Evolutionary conservation across 1,140 invertebrate genomes (phyloP).

Genomic region (Drosophila grimshawi): DNA sequence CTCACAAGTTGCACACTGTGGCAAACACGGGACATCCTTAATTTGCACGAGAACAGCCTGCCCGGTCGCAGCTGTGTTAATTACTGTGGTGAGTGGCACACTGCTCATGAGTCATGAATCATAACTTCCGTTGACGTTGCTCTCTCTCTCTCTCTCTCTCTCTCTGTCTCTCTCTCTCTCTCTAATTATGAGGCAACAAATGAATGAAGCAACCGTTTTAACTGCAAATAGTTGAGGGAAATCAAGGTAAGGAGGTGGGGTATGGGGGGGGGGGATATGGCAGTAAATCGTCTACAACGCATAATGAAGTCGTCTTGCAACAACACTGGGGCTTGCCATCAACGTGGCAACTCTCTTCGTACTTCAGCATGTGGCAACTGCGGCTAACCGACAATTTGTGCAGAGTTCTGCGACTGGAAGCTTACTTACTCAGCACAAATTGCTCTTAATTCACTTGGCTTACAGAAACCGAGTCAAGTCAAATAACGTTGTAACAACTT

Average conservation of each 20-base stretch:
- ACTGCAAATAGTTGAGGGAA: slow-evolving; percentile 70
- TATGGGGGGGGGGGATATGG: no score
- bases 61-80: slow-evolving; percentile 55
- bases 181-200: slow-evolving; percentile 75
- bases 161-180: slow-evolving; percentile 43
- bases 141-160: no score
- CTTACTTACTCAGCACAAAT: slow-evolving; percentile 66
- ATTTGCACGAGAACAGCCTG: slow-evolving; percentile 15
- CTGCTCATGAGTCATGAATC: slow-evolving; percentile 75
- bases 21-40: slow-evolving; percentile 55
- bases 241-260: slow-evolving; percentile 16
- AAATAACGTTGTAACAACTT: neutral
- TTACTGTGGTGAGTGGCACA: slow-evolving; percentile 69
- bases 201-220: slow-evolving; percentile 33
- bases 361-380: slow-evolving; percentile 77
- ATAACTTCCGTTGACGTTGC: slow-evolving; percentile 72
- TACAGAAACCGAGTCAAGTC: slow-evolving; percentile 18
- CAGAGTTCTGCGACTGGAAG: slow-evolving; percentile 43
- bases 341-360: slow-evolving; percentile 36
- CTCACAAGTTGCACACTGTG: slow-evolving; percentile 13
- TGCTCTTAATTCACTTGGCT: slow-evolving; percentile 68
- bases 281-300: slow-evolving; percentile 29
- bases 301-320: slow-evolving; percentile 62
- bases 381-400: slow-evolving; percentile 78
- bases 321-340: slow-evolving; percentile 10